phyloP scores from a whole-genome alignment of 2,888 invertebrate genomes.

The Clanis bilineata region DNA sequence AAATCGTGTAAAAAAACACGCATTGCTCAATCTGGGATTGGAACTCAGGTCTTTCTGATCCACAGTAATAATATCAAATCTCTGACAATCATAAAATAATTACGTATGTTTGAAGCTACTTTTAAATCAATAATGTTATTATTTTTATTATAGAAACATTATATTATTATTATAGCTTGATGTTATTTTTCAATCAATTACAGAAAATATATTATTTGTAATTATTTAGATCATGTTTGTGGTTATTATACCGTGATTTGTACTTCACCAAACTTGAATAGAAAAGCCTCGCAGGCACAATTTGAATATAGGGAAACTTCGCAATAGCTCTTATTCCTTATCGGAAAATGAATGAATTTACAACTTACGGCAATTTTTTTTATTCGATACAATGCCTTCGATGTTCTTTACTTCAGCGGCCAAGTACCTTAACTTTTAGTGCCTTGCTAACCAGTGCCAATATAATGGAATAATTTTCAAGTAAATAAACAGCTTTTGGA shows the following conservation, averaged over 20 bases:
- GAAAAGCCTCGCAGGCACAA: slow-evolving; percentile 69
- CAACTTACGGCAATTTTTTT: slow-evolving; percentile 58
- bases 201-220: slow-evolving; percentile 24
- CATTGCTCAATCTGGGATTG: too few species aligned
- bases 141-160: too few species aligned
- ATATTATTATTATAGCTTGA: too few species aligned
- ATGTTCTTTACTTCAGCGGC: slow-evolving; percentile 30
- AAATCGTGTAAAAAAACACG: too few species aligned
- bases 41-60: too few species aligned
- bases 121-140: not conserved
- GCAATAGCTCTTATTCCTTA: slow-evolving; percentile 71
- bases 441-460: not conserved
- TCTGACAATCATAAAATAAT: too few species aligned
- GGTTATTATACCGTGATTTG: slow-evolving; percentile 53
- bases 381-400: slow-evolving; percentile 31
- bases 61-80: too few species aligned
- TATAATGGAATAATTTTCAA: not conserved
- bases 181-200: not conserved
- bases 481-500: too few species aligned
- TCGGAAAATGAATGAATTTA: slow-evolving; percentile 70
- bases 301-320: slow-evolving; percentile 74
- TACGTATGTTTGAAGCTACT: too few species aligned
- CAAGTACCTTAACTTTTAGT: slow-evolving; percentile 30
- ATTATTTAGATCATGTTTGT: slow-evolving; percentile 33
- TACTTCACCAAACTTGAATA: slow-evolving; percentile 71